Conservation (phyloP, 2,888 invertebrate species). For the Poecilobothrus nobilitatus region DNA sequence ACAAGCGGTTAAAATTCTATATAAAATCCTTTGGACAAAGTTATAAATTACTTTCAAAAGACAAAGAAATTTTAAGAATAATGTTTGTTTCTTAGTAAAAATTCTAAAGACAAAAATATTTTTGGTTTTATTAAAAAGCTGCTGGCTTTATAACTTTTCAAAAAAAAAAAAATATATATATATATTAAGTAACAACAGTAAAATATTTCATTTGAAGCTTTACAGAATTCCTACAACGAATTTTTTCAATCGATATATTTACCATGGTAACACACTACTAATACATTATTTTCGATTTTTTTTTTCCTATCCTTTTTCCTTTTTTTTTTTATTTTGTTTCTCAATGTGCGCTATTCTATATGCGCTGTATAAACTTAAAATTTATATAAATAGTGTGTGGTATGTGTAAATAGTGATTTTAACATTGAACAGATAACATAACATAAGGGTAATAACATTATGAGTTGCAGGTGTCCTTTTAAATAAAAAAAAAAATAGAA, state of each 20-base stretch:
- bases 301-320: too few relatives aligned
- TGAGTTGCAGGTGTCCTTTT: background rate
- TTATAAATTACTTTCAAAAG: background rate
- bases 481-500: too few relatives aligned
- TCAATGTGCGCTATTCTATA: background rate
- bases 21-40: background rate
- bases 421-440: constrained; percentile 6
- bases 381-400: too few relatives aligned
- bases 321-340: background rate
- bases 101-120: too few relatives aligned
- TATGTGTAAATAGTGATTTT: background rate
- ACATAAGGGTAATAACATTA: background rate
- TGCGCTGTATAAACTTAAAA: background rate
- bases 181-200: too few relatives aligned
- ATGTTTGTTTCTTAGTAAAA: background rate
- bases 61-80: background rate
- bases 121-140: too few relatives aligned
- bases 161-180: too few relatives aligned
- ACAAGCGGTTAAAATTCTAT: too few relatives aligned
- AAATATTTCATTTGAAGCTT: too few relatives aligned
- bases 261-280: background rate
- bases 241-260: background rate
- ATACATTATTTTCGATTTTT: background rate
- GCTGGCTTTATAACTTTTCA: too few relatives aligned
- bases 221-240: too few relatives aligned